A percentile compares a stretch with the other conserved stretches of the same genome.
These are phyloP conservation scores for Tachina grossa DNA, from an alignment of 2,888 invertebrate species.

Conservation along the genomic window DNA sequence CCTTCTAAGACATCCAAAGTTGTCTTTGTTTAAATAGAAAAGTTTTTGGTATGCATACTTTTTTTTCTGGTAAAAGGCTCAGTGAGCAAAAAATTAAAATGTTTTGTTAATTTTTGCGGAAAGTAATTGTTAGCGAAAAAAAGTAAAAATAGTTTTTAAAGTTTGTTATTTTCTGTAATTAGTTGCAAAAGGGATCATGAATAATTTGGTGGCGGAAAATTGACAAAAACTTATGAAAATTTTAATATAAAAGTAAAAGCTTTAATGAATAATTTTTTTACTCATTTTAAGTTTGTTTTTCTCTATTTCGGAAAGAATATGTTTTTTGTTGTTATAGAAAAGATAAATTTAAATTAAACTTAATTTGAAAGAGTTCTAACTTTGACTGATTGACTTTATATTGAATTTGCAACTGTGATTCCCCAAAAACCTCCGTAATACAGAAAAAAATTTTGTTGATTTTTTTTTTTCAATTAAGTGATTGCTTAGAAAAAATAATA, in stretches of 20 bases:
- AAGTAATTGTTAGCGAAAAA: conserved; percentile 8
- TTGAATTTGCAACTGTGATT: too few species aligned
- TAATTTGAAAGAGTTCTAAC: too few species aligned
- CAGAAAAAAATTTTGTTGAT: too few species aligned
- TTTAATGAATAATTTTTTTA: too few species aligned
- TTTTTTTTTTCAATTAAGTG: too few species aligned
- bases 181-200: conserved; percentile 8
- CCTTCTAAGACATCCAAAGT: conserved; percentile 19
- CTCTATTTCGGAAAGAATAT: too few species aligned
- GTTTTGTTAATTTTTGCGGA: conserved; percentile 22
- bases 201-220: not conserved
- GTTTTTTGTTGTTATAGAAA: too few species aligned
- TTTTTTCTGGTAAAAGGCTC: not conserved
- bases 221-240: not conserved
- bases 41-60: conserved; percentile 11
- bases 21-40: conserved; percentile 35
- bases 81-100: conserved; percentile 24
- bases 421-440: too few species aligned
- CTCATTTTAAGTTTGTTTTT: too few species aligned
- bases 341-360: too few species aligned
- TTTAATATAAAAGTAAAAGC: not conserved
- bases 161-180: conserved; percentile 32
- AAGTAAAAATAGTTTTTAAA: not conserved
- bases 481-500: too few species aligned
- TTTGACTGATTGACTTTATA: too few species aligned